These are phyloP conservation scores for Pogonognathellus flavescens DNA, from an alignment of 1,140 invertebrate genomes.

Conservation along the genomic window DNA sequence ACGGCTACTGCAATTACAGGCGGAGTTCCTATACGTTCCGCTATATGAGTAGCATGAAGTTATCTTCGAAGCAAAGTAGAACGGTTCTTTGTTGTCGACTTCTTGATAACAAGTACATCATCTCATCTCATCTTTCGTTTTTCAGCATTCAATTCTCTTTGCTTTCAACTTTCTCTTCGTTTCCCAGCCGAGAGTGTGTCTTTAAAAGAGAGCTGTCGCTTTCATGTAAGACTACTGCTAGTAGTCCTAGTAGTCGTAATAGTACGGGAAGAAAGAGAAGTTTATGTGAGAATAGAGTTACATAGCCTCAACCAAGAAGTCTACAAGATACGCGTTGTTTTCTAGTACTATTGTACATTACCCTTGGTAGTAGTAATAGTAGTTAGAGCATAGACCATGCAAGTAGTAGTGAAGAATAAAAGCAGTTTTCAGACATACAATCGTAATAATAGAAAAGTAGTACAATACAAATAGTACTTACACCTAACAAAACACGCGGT, in stretches of 20 bases:
- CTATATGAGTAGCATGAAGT: no score
- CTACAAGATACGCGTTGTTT: neutral
- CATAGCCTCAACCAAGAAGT: neutral
- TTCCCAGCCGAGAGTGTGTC: neutral
- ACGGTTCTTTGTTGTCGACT: no score
- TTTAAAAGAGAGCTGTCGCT: neutral
- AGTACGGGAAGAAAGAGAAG: no score
- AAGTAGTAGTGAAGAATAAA: neutral
- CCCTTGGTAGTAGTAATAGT: neutral
- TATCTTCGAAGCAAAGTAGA: no score
- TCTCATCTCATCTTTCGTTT: neutral
- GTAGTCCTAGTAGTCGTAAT: no score
- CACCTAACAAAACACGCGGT: neutral
- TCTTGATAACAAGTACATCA: neutral
- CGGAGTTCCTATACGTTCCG: no score
- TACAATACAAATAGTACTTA: conserved; percentile 4
- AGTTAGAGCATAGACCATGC: neutral
- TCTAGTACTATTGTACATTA: neutral
- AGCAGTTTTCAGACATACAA: conserved; percentile 13
- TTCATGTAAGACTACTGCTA: no score
- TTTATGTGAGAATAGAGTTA: neutral
- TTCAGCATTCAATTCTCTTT: neutral
- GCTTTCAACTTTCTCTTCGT: neutral
- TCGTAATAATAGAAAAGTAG: conserved; percentile 18
- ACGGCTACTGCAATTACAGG: no score